phyloP scores from a whole-genome alignment of 2,888 invertebrate genomes.

The Conops quadrifasciatus region DNA sequence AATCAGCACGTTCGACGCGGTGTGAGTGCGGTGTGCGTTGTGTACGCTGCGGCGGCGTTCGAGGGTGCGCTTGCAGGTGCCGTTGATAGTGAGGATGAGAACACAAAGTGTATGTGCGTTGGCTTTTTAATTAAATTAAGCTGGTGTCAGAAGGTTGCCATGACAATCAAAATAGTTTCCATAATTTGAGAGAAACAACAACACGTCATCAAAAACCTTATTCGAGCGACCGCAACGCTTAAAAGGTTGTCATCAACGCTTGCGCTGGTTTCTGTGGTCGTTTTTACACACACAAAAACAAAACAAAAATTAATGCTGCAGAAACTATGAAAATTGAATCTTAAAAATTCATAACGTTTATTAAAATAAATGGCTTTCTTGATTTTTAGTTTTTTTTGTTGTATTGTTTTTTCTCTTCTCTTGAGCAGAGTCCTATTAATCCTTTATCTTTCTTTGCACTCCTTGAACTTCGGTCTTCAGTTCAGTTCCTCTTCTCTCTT shows the following conservation, averaged over 20 bases:
- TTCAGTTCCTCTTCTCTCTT: too few relatives aligned
- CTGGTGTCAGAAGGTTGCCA: neutral
- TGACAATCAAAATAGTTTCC: neutral
- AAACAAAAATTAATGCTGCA: too few relatives aligned
- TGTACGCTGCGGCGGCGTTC: neutral
- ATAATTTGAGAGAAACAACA: neutral
- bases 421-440: too few relatives aligned
- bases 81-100: neutral
- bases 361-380: too few relatives aligned
- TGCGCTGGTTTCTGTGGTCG: neutral
- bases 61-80: neutral
- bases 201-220: too few relatives aligned
- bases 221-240: too few relatives aligned
- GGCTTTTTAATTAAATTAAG: slow-evolving; percentile 19
- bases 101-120: slow-evolving; percentile 1
- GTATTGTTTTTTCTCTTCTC: too few relatives aligned
- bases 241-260: neutral
- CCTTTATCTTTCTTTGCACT: too few relatives aligned
- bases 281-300: neutral
- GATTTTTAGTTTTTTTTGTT: too few relatives aligned
- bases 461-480: too few relatives aligned
- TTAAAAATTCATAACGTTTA: too few relatives aligned
- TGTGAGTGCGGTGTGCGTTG: neutral
- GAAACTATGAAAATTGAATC: too few relatives aligned
- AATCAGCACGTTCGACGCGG: slow-evolving; percentile 7